These are phyloP conservation scores for Drosophila acutilabella DNA, from an alignment of 2,888 invertebrate species.

Conservation along the genomic window DNA sequence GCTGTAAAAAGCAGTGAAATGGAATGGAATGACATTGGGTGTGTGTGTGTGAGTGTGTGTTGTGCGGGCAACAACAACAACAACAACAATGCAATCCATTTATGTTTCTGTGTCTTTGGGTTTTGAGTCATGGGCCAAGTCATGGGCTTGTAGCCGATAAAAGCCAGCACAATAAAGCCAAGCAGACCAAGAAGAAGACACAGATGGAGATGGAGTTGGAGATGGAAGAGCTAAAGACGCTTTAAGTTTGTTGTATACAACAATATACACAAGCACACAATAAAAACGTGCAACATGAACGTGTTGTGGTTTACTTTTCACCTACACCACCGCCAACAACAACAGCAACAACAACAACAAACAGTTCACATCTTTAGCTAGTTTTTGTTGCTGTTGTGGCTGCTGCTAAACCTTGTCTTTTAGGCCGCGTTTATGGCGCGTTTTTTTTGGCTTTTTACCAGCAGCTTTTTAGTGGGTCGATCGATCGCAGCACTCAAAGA, in stretches of 20 bases:
- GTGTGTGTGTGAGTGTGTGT: background rate
- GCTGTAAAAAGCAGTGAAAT: background rate
- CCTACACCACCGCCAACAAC: conserved; percentile 38
- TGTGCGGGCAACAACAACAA: background rate
- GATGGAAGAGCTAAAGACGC: conserved; percentile 11
- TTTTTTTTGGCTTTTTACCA: conserved; percentile 18
- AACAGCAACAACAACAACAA: conserved; percentile 8
- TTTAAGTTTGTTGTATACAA: conserved; percentile 10
- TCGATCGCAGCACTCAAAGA: conserved; percentile 8
- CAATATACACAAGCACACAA: conserved; percentile 1
- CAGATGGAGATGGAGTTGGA: background rate
- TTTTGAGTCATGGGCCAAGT: conserved; percentile 52
- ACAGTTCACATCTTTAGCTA: conserved; percentile 13
- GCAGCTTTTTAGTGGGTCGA: conserved; percentile 42
- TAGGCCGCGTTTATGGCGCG: conserved; percentile 35
- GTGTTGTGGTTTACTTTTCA: conserved; percentile 59
- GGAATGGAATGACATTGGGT: conserved; percentile 4
- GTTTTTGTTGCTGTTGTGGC: conserved; percentile 17
- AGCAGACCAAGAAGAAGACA: background rate
- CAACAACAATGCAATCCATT: conserved; percentile 54
- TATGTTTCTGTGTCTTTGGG: conserved; percentile 56
- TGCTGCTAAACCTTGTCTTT: conserved; percentile 42
- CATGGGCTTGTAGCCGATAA: conserved; percentile 25
- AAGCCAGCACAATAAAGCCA: conserved; percentile 18
- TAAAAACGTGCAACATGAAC: conserved; percentile 57